Percentiles rank a stretch among this genome's conserved stretches.
Conservation (phyloP, 2,797 vertebrate species). For the Otolemur crassicaudatus region DNA sequence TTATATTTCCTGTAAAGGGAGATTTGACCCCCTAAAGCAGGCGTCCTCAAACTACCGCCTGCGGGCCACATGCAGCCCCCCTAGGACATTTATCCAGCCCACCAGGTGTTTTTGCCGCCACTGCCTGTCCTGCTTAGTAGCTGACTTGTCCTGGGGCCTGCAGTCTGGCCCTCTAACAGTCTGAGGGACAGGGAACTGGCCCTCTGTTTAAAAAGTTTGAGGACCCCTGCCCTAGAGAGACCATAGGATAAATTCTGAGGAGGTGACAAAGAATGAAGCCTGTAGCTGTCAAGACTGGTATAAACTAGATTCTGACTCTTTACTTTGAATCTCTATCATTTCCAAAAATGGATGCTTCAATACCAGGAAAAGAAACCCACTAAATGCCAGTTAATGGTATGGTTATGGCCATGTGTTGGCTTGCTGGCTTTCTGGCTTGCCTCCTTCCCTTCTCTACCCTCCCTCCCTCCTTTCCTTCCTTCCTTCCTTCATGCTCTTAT, state of each 20-base stretch:
- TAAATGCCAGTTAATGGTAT: background rate
- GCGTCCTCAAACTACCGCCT: no score
- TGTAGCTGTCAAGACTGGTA: background rate
- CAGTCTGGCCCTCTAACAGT: no score
- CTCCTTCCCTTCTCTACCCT: no score
- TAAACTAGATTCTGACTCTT: background rate
- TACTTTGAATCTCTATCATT: background rate
- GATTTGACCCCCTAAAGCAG: background rate
- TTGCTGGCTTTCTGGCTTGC: background rate
- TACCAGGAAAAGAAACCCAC: background rate
- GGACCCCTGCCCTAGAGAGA: background rate
- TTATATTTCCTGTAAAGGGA: background rate
- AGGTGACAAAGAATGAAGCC: background rate
- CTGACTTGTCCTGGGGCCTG: no score
- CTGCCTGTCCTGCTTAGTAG: no score
- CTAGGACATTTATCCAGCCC: no score
- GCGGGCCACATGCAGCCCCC: no score
- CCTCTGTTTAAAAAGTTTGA: no score
- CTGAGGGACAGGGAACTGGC: no score
- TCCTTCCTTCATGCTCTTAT: background rate
- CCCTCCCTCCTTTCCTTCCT: background rate
- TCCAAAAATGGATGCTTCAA: background rate
- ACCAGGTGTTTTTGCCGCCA: no score
- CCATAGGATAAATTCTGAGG: background rate
- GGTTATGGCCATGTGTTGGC: background rate